Evolutionary conservation across 2,797 vertebrate species (phyloP), one percentile per base, ranked within the genome.

Genomic region (Tokudaia tokunoshimensis): DNA sequence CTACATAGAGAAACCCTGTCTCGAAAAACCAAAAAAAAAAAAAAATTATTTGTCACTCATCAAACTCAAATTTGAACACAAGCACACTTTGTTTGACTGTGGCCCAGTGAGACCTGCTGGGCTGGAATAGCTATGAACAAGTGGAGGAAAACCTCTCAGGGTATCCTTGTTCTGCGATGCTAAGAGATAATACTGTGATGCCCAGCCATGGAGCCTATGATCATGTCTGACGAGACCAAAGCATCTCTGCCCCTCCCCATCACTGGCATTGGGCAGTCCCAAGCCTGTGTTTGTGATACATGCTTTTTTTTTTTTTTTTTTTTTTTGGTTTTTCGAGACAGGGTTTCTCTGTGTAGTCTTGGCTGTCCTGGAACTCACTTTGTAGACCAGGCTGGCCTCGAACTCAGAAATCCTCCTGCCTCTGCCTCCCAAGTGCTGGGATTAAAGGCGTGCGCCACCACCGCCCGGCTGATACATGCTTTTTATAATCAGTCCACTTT

Each of bases 61-160:
- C 91, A 63, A 95, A 50, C 9, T 94, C 75, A 82, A 88, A 67
- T 44, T 17, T 82, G 67, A 10, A 41, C 9, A 29, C 17, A 86
- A 79, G 82, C 22, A 50, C 0, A 10, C 5, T 52, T 24, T 57
- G 10, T 34, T 72, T 34, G 84, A n/a, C 57, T 82, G 20, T 47
- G 22, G 15, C 29, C 31, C 12, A 14, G 9, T 0, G 44, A 20
- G 67, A 47, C 41, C 15, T 34, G 29, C 0, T 1, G 76, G 19
- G 24, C 34, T 55, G 47, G 47, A 4, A 22, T 34, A 63, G 10
- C 3, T 44, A 34, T 55, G 10, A 72, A 57, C 52, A 74, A 74
- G 29, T 59, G 67, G 6, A 65, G 20, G 12, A n/a, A 72, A 81
- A 78, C n/a, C 6, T 75, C 50, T 47, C 6, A 52, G 63, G 72